phyloP scores from a whole-genome alignment of 2,888 invertebrate species.

The Syrista parreyssii region DNA sequence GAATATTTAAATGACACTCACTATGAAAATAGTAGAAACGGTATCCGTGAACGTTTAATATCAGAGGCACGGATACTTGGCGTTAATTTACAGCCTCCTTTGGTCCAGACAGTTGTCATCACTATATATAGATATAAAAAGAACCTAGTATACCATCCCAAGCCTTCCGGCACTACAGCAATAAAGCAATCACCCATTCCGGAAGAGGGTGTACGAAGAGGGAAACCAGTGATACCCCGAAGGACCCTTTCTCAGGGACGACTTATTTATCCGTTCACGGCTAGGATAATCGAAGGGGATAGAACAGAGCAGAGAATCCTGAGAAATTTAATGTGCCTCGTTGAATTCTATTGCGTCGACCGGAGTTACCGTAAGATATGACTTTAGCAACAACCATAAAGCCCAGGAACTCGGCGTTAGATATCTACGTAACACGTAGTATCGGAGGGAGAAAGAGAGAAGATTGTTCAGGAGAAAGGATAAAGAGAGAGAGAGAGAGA shows the following conservation, averaged over 20 bases:
- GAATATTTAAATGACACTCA: not conserved
- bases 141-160: not conserved
- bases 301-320: not conserved
- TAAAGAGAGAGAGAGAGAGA: conserved; percentile 6
- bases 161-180: not conserved
- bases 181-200: conserved; percentile 7
- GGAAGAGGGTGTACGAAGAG: not conserved
- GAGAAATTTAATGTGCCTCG: conserved; percentile 22
- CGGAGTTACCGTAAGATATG: conserved; percentile 19
- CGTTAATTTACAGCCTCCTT: not conserved
- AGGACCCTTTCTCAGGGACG: not conserved
- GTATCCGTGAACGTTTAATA: not conserved
- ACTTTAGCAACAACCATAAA: conserved; percentile 20
- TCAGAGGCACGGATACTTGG: not conserved
- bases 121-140: not conserved
- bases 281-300: conserved; percentile 5
- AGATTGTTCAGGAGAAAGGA: not conserved
- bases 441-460: not conserved
- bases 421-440: not conserved
- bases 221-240: not conserved
- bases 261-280: conserved; percentile 1
- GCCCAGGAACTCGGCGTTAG: conserved; percentile 8
- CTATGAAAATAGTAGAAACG: not conserved
- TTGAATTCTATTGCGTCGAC: conserved; percentile 19
- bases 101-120: not conserved